A percentile compares a stretch with the other conserved stretches of the same genome.
phyloP scores from a whole-genome alignment of 2,888 invertebrate species.

The Campaea margaritaria region DNA sequence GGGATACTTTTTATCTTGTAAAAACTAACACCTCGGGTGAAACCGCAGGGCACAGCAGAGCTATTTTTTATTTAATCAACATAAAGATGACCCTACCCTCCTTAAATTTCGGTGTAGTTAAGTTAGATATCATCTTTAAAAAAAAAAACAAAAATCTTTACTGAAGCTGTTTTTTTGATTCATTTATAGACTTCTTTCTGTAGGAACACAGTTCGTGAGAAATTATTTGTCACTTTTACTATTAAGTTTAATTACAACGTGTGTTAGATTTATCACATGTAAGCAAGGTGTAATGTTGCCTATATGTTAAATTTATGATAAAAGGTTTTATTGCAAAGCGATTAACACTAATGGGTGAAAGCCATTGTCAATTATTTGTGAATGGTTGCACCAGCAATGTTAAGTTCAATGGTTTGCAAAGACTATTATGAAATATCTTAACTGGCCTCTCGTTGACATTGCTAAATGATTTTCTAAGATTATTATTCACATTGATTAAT shows the following conservation, averaged over 20 bases:
- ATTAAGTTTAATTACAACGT: neutral
- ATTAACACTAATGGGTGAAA: constrained; percentile 32
- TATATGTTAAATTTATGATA: constrained; percentile 8
- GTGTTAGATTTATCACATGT: constrained; percentile 11
- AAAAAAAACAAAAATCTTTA: too few relatives aligned
- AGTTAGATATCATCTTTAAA: too few relatives aligned
- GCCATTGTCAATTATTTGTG: constrained; percentile 21
- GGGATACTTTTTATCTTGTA: too few relatives aligned
- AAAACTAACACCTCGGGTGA: too few relatives aligned
- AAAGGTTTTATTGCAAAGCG: constrained; percentile 20
- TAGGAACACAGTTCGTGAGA: too few relatives aligned
- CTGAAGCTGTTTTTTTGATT: too few relatives aligned
- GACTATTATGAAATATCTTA: constrained; percentile 16
- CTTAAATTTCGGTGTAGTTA: too few relatives aligned
- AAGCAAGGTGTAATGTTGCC: constrained; percentile 1
- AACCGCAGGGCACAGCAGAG: too few relatives aligned
- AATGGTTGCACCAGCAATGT: constrained; percentile 29
- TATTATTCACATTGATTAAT: constrained; percentile 1
- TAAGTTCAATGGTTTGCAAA: constrained; percentile 19
- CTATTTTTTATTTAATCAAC: too few relatives aligned
- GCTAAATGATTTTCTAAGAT: constrained; percentile 17
- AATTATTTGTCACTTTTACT: too few relatives aligned
- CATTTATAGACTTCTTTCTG: too few relatives aligned
- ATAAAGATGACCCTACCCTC: too few relatives aligned
- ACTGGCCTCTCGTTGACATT: constrained; percentile 17